These are phyloP conservation scores for Tonatia bakeri DNA, from an alignment of 2,113 vertebrate genomes.

Conservation along the genomic window DNA sequence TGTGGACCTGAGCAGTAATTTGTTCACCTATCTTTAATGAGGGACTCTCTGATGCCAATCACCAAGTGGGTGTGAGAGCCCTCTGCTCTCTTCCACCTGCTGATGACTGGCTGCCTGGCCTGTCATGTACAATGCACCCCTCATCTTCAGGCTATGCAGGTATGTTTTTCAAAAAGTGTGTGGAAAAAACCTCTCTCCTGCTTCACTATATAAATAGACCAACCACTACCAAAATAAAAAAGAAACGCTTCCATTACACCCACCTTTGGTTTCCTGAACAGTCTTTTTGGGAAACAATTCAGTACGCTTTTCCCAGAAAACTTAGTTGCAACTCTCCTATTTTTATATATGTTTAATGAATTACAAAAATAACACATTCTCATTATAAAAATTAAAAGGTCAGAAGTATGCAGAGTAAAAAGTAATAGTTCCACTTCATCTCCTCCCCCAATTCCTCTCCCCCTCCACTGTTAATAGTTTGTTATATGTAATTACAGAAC, in stretches of 20 bases:
- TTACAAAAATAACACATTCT: constrained; percentile 41
- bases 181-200: neutral
- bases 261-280: constrained; percentile 71
- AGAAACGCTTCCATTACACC: constrained; percentile 64
- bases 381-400: neutral
- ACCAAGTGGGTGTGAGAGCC: neutral
- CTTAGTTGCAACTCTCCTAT: constrained; percentile 42
- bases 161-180: neutral
- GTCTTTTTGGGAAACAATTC: constrained; percentile 56
- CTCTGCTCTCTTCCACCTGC: neutral
- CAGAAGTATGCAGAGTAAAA: neutral
- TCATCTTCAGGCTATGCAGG: neutral
- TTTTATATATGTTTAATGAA: constrained; percentile 49
- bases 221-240: constrained; percentile 55
- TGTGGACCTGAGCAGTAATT: neutral
- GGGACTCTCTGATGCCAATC: neutral
- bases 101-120: neutral
- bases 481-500: neutral
- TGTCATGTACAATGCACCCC: neutral
- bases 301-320: constrained; percentile 66
- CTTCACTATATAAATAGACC: constrained; percentile 51
- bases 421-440: neutral
- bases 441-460: neutral
- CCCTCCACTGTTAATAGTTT: neutral
- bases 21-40: neutral